Conservation (phyloP, 2,888 invertebrate species). For the Trissolcus japonicus region DNA sequence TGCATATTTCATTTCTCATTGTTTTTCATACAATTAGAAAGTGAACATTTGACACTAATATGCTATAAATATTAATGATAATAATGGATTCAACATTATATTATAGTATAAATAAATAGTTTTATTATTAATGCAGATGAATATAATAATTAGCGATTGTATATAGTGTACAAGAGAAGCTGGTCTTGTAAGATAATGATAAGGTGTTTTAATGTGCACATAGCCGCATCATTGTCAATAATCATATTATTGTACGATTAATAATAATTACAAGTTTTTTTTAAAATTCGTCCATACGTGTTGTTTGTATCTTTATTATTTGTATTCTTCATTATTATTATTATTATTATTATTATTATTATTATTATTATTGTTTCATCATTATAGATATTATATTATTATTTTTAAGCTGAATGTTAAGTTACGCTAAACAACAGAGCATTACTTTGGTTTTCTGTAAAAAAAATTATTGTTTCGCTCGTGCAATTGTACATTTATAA, state of each 20-base stretch:
- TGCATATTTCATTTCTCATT: conserved; percentile 68
- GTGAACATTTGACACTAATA: conserved; percentile 59
- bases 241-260: conserved; percentile 76
- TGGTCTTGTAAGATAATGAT: conserved; percentile 78
- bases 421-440: conserved; percentile 36
- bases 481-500: conserved; percentile 53
- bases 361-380: conserved; percentile 22
- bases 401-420: conserved; percentile 26
- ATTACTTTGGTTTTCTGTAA: conserved; percentile 49
- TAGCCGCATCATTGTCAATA: conserved; percentile 77
- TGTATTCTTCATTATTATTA: conserved; percentile 14
- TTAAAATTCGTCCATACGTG: conserved; percentile 52
- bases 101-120: conserved; percentile 60
- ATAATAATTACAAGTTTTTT: conserved; percentile 75
- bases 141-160: conserved; percentile 75
- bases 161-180: conserved; percentile 77
- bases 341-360: conserved; percentile 17
- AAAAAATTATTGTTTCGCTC: conserved; percentile 43
- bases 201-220: conserved; percentile 80
- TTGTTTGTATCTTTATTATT: conserved; percentile 50
- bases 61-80: conserved; percentile 61
- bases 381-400: conserved; percentile 29
- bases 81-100: conserved; percentile 68
- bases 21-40: conserved; percentile 61
- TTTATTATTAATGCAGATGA: conserved; percentile 70